Base-by-base conservation (phyloP, 2,888 invertebrate species). In the Hecatera dysodea region DNA sequence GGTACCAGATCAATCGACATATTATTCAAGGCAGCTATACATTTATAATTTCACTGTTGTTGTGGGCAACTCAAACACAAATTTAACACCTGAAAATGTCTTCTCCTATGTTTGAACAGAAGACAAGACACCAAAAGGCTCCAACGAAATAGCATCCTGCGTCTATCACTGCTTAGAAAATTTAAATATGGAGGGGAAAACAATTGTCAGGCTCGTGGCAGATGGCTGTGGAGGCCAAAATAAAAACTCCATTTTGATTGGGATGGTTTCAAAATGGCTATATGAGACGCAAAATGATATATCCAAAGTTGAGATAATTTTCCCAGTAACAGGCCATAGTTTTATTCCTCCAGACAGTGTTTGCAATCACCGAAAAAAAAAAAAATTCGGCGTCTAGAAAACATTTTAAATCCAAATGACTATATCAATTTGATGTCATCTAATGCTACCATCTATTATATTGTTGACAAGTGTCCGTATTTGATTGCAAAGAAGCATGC, bases 41-140 rank as follows among this genome's bases (percentile, higher is more conserved):
- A 60, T 22, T 60, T 60, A 60, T 27, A 60, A 60, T 39, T 60
- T 60, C 27, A 60, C 60, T n/a, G n/a, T 60, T 60, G 60, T 60
- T 42, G 42, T 42, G 42, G 50, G 62, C 46, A 62, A 50, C 27
- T 60, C 60, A 42, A n/a, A 42, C 22, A 42, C 60, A 42, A 60
- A 42, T 60, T 57, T 36, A 22, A 53, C 46, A 29, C 36, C 19
- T 36, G 36, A 33, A 36, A 29, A 29, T 36, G 36, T 36, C 11
- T 57, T 57, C n/a, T 36, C 33, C 57, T 57, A 36, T 22, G 57
- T 57, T 36, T 33, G 39, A 39, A 33, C 22, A 8, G 33, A 33
- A 24, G 33, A 36, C 33, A 57, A 6, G 57, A 22, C 22, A 24
- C 27, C 27, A 36, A n/a, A 15, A 24, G 33, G 22, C 24, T n/a